Percentiles rank a stretch among this genome's conserved stretches.
Conservation (phyloP, 2,113 vertebrate genomes). For the Helogale parvula region DNA sequence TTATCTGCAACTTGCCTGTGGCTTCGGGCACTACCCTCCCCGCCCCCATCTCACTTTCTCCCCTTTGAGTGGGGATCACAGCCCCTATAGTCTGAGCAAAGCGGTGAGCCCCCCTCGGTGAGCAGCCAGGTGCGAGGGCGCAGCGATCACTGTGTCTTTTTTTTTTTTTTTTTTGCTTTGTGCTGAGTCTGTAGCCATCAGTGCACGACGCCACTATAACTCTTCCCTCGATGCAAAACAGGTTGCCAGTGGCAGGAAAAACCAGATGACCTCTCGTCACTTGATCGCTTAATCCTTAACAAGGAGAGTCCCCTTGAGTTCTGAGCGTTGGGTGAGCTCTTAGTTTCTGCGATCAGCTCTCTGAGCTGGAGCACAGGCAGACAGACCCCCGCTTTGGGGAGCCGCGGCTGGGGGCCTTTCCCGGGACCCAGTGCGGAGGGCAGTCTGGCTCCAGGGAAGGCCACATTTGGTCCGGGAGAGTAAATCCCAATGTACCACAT, state of each 20-base stretch:
- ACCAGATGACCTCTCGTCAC: not conserved
- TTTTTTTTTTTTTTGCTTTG: not conserved
- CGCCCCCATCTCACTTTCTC: not conserved
- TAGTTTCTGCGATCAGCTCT: not conserved
- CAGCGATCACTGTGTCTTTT: not conserved
- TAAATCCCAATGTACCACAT: not conserved
- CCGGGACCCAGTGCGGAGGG: not conserved
- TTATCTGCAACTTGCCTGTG: not conserved
- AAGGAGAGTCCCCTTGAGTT: not conserved
- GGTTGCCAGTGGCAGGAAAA: not conserved
- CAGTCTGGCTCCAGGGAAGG: no score
- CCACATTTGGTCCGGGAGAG: not conserved
- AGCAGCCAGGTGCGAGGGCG: not conserved
- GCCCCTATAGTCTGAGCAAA: not conserved
- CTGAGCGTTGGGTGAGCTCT: not conserved
- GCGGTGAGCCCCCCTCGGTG: not conserved
- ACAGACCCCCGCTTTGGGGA: not conserved
- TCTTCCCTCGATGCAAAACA: not conserved
- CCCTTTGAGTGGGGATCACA: not conserved
- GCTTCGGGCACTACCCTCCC: not conserved
- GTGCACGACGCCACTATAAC: not conserved
- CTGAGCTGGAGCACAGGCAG: slow-evolving; percentile 46
- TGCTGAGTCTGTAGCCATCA: not conserved
- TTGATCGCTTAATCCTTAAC: accelerated
- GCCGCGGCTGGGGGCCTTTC: not conserved